Conservation (phyloP, 2,797 vertebrate genomes). For the Parambassis ranga region DNA sequence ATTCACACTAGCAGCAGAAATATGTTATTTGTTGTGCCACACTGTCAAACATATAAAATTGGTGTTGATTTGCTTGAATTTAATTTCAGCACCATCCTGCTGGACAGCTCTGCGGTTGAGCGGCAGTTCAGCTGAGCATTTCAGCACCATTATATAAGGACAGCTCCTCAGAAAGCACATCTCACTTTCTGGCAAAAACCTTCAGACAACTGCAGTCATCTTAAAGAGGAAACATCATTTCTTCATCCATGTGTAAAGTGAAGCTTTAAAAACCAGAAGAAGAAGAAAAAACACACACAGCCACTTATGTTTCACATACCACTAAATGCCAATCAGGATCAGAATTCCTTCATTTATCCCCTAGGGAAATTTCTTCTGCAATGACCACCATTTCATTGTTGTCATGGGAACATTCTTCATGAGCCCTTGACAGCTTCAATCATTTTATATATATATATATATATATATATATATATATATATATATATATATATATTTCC, state of each 20-base stretch:
- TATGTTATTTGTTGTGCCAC: background rate
- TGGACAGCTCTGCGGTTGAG: conserved; percentile 32
- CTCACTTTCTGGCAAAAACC: background rate
- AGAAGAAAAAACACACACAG: too few relatives aligned
- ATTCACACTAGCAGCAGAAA: background rate
- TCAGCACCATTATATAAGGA: conserved; percentile 44
- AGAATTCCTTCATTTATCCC: too few relatives aligned
- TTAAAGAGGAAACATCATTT: background rate
- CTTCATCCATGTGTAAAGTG: background rate
- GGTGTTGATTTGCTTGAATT: background rate
- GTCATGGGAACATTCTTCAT: background rate
- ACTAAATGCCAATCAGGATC: too few relatives aligned
- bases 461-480: background rate
- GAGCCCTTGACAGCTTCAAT: background rate
- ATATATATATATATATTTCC: too few relatives aligned
- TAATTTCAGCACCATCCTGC: conserved; percentile 27
- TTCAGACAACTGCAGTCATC: background rate
- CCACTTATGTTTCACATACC: too few relatives aligned
- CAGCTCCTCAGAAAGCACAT: conserved; percentile 29
- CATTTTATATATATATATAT: background rate
- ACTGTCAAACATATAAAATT: background rate
- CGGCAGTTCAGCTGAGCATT: conserved; percentile 1
- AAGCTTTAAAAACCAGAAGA: background rate
- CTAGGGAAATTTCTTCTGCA: too few relatives aligned
- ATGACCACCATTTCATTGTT: background rate